Percentiles rank a stretch among this genome's conserved stretches.
These are phyloP conservation scores for Drosophila mayri DNA, from an alignment of 1,140 invertebrate genomes.

Conservation along the genomic window DNA sequence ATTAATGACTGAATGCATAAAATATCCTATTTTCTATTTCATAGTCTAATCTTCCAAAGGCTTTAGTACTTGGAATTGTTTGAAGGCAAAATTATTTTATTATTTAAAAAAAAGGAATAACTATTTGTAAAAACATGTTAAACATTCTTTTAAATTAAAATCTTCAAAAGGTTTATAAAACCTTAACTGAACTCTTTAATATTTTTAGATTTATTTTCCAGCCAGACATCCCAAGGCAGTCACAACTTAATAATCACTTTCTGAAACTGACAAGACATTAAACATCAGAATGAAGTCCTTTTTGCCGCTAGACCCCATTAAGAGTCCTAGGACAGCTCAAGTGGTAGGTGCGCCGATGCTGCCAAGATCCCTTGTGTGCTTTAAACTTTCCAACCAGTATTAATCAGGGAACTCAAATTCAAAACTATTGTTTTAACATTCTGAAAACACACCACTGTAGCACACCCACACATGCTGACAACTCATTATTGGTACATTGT, in stretches of 20 bases:
- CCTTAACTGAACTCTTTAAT: no score
- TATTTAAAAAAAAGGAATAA: no score
- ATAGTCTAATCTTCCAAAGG: no score
- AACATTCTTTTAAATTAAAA: no score
- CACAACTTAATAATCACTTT: not conserved
- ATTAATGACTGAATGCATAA: no score
- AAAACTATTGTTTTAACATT: conserved; percentile 3
- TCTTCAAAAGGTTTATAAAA: no score
- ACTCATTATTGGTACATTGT: conserved; percentile 57
- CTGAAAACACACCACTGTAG: conserved; percentile 14
- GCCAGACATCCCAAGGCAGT: not conserved
- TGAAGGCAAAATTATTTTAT: no score
- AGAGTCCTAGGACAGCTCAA: not conserved
- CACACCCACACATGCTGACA: conserved; percentile 16
- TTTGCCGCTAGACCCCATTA: no score
- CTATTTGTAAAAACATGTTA: no score
- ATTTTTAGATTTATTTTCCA: no score
- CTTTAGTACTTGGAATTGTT: no score
- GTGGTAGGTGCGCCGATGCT: not conserved
- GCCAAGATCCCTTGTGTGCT: not conserved
- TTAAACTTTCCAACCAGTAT: not conserved
- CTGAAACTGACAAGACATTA: not conserved
- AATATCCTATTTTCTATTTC: no score
- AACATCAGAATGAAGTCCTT: not conserved
- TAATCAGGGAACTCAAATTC: not conserved